phyloP scores from a whole-genome alignment of 2,888 invertebrate species.

The Dendrolimus houi region DNA sequence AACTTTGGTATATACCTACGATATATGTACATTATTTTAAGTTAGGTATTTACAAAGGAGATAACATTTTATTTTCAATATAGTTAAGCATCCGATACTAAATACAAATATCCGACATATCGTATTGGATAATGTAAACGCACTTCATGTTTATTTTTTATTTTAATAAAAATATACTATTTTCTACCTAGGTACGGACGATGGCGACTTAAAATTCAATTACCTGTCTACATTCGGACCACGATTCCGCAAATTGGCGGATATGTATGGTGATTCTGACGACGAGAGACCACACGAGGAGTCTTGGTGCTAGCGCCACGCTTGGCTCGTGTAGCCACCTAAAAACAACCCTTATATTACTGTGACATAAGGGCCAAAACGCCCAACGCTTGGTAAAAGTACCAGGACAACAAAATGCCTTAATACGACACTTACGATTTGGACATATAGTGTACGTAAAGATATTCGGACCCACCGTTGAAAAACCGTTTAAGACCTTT shows the following conservation, averaged over 20 bases:
- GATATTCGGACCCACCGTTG: constrained; percentile 30
- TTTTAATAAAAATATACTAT: not conserved
- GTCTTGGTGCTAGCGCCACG: constrained; percentile 86
- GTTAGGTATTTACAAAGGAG: too few relatives aligned
- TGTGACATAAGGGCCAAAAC: constrained; percentile 20
- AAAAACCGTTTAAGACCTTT: constrained; percentile 5
- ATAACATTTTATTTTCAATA: too few relatives aligned
- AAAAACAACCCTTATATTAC: constrained; percentile 27
- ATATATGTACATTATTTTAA: too few relatives aligned
- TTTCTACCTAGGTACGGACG: constrained; percentile 82
- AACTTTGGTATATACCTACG: too few relatives aligned
- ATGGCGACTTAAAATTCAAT: constrained; percentile 95
- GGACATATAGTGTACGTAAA: constrained; percentile 17
- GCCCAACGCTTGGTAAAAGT: constrained; percentile 21
- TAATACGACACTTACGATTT: constrained; percentile 37
- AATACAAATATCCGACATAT: too few relatives aligned
- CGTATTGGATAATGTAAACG: too few relatives aligned
- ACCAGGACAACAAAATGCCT: constrained; percentile 44
- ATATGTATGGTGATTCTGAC: constrained; percentile 96
- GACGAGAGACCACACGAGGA: constrained; percentile 88
- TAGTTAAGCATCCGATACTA: too few relatives aligned
- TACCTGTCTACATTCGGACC: constrained; percentile 96
- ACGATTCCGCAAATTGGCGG: constrained; percentile 94
- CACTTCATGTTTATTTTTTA: too few relatives aligned
- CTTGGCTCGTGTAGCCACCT: constrained; percentile 66